Conservation (phyloP, 2,113 vertebrate species). For the Cettia cetti region DNA sequence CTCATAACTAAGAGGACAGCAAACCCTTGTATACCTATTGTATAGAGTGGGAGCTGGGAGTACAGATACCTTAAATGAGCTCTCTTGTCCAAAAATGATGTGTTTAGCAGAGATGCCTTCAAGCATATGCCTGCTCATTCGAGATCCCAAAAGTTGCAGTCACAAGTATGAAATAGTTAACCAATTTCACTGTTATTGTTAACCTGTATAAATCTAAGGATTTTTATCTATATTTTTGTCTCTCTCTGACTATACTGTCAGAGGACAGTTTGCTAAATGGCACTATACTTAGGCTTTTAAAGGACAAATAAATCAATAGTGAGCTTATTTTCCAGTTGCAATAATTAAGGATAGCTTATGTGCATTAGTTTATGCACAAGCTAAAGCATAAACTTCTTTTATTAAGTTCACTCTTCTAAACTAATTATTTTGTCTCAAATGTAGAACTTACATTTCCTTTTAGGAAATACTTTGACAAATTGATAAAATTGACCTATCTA, state of each 20-base stretch:
- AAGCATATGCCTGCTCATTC: neutral
- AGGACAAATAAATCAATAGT: neutral
- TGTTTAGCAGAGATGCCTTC: neutral
- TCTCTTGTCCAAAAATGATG: neutral
- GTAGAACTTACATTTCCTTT: neutral
- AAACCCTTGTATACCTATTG: too few relatives aligned
- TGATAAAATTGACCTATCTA: neutral
- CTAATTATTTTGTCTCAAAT: neutral
- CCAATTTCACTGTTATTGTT: neutral
- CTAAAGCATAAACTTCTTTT: neutral
- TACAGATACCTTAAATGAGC: neutral
- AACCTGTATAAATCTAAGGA: neutral
- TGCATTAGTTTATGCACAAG: neutral
- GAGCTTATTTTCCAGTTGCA: neutral
- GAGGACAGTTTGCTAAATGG: neutral
- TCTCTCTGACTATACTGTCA: neutral
- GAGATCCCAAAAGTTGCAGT: neutral
- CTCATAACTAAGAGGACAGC: neutral
- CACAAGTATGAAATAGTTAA: neutral
- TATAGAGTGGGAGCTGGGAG: neutral
- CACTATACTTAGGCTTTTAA: neutral
- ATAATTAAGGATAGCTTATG: neutral
- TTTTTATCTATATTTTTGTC: neutral
- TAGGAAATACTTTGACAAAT: neutral
- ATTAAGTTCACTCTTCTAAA: neutral